These are phyloP conservation scores for Coccyzus lansbergi DNA, from an alignment of 2,797 vertebrate genomes.

Conservation along the genomic window DNA sequence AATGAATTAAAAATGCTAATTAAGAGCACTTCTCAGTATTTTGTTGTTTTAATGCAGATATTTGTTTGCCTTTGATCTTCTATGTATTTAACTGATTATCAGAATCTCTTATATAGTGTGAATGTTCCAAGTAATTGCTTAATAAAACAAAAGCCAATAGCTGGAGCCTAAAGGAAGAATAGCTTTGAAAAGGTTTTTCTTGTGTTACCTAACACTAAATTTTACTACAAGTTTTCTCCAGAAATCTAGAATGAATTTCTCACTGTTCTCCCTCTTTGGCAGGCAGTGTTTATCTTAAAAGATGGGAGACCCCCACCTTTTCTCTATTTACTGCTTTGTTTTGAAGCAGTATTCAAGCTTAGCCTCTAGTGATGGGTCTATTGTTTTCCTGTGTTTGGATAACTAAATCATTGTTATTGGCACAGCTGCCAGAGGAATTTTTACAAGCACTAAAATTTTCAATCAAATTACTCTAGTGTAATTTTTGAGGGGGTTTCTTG, in stretches of 20 bases:
- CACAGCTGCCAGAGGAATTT: background rate
- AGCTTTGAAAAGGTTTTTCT: background rate
- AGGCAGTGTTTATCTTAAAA: background rate
- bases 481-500: background rate
- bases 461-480: background rate
- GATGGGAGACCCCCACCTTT: too few relatives aligned
- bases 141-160: background rate
- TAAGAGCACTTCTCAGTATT: background rate
- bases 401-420: background rate
- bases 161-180: background rate
- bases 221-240: background rate
- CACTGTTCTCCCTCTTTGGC: background rate
- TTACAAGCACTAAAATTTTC: background rate
- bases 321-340: background rate
- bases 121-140: background rate
- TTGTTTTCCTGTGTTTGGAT: background rate
- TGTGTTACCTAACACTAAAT: background rate
- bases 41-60: background rate
- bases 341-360: background rate
- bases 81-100: background rate
- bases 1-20: background rate
- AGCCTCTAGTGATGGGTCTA: background rate
- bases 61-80: background rate
- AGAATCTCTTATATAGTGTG: background rate
- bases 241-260: background rate